Evolutionary conservation across 2,113 vertebrate species (phyloP).

Genomic region (Rhipidura dahli): DNA sequence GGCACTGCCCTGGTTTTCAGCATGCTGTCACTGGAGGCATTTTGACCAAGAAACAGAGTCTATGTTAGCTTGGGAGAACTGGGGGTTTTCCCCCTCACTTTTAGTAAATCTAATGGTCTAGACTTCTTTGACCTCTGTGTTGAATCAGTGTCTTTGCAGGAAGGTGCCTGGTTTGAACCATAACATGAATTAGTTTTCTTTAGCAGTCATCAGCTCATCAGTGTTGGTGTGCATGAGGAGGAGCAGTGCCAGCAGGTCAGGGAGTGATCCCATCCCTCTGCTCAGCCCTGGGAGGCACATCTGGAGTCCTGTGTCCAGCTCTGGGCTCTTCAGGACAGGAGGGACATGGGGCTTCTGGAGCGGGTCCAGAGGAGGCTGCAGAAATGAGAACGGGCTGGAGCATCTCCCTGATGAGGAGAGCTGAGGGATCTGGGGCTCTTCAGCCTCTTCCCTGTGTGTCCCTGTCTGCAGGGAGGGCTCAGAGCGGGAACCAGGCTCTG

Average conservation of each 20-base stretch:
- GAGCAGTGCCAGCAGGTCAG: not conserved
- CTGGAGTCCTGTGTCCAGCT: not conserved
- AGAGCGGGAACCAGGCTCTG: not conserved
- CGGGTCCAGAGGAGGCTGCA: not conserved
- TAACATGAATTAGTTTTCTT: not conserved
- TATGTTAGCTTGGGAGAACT: not conserved
- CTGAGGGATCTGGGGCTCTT: not conserved
- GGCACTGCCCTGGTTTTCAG: not conserved
- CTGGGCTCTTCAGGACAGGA: not conserved
- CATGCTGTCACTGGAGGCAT: not conserved
- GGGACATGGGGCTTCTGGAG: not conserved
- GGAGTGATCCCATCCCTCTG: not conserved
- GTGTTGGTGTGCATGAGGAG: not conserved
- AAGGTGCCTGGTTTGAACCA: not conserved
- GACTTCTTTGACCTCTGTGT: fast-evolving
- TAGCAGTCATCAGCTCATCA: not conserved
- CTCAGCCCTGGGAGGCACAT: not conserved
- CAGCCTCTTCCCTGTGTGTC: not conserved
- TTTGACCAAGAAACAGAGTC: not conserved
- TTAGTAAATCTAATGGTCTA: not conserved
- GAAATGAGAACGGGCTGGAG: not conserved
- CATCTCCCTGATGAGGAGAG: fast-evolving
- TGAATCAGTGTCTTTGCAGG: not conserved
- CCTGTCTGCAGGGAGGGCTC: not conserved
- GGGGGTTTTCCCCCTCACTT: fast-evolving